phyloP scores from a whole-genome alignment of 2,888 invertebrate genomes.

The Polydesmus complanatus region DNA sequence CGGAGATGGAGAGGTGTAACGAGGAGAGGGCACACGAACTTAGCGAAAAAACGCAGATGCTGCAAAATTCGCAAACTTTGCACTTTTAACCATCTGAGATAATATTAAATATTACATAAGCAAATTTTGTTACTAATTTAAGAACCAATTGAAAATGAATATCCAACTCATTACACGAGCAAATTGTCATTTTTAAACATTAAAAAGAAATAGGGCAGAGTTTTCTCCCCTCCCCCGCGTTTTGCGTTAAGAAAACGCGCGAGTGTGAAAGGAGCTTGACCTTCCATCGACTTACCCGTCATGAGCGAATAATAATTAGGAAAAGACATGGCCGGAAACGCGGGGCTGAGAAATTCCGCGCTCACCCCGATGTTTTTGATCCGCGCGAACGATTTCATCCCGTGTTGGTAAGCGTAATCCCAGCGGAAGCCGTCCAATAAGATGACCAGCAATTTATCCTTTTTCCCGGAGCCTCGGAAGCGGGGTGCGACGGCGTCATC shows the following conservation, averaged over 20 bases:
- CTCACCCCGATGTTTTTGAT: conserved; percentile 23
- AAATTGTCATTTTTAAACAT: not conserved
- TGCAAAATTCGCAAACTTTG: no score
- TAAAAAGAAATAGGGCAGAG: not conserved
- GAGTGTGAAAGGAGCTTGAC: not conserved
- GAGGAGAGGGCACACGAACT: no score
- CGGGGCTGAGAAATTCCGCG: conserved; percentile 25
- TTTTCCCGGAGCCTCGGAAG: not conserved
- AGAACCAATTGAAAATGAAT: no score
- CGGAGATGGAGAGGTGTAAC: no score
- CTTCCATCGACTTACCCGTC: conserved; percentile 26
- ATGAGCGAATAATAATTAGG: conserved; percentile 28
- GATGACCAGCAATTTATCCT: conserved; percentile 23
- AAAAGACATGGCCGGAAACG: conserved; percentile 27
- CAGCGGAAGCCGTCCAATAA: conserved; percentile 28
- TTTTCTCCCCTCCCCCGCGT: no score
- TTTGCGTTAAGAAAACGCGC: no score
- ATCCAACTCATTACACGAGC: no score
- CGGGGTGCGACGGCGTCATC: not conserved
- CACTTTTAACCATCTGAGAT: no score
- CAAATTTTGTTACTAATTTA: no score
- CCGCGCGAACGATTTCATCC: conserved; percentile 23
- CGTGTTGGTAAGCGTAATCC: conserved; percentile 25
- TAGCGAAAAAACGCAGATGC: no score
- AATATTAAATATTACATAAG: no score